Conservation (phyloP, 2,888 invertebrate genomes). For the Acleris sparsana region DNA sequence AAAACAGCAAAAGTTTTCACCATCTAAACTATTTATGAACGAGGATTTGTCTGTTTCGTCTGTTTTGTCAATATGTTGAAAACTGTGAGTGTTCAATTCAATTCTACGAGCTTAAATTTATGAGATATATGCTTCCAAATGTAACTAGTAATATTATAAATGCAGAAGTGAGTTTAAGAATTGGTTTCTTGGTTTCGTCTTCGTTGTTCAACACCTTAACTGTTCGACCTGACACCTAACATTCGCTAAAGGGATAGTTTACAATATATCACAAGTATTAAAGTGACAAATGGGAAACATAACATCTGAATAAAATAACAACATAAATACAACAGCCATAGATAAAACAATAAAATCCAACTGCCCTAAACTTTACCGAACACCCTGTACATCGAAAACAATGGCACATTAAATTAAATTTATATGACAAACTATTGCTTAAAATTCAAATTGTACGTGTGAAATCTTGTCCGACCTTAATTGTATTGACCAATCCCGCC, state of each 20-base stretch:
- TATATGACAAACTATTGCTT: constrained; percentile 83
- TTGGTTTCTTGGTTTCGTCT: too few relatives aligned
- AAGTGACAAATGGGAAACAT: too few relatives aligned
- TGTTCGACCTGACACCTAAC: too few relatives aligned
- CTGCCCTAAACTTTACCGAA: constrained; percentile 18
- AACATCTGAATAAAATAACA: too few relatives aligned
- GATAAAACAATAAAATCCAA: not conserved
- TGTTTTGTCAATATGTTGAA: too few relatives aligned
- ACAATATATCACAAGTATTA: too few relatives aligned
- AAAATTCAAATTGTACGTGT: constrained; percentile 82
- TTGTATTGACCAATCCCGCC: constrained; percentile 76
- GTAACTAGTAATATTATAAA: not conserved
- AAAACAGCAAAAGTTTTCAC: not conserved
- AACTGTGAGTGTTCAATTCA: too few relatives aligned
- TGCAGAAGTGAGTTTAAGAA: too few relatives aligned
- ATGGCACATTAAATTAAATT: constrained; percentile 76
- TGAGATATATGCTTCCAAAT: not conserved
- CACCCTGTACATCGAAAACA: constrained; percentile 59
- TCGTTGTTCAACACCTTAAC: too few relatives aligned
- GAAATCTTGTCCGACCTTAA: constrained; percentile 79
- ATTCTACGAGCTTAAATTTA: not conserved
- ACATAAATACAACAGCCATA: not conserved
- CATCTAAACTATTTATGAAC: too few relatives aligned
- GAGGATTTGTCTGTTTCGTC: too few relatives aligned
- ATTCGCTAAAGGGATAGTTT: too few relatives aligned